Percentiles rank a stretch among this genome's conserved stretches.
Evolutionary conservation across 1,140 invertebrate species (phyloP).

Genomic region (Littorina saxatilis): DNA sequence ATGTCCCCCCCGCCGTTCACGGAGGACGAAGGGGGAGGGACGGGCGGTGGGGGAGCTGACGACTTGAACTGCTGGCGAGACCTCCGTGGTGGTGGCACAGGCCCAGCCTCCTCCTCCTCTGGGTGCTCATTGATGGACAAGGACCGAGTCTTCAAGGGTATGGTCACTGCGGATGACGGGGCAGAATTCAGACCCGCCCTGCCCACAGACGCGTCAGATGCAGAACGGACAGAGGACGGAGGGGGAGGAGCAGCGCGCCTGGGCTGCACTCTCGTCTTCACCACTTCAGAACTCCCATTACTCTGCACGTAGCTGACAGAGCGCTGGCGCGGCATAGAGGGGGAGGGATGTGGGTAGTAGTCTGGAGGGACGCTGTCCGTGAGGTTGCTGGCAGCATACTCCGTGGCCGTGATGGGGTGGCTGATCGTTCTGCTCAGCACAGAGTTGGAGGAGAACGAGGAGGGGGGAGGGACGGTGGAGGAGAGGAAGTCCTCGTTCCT

Average conservation of each 20-base stretch:
- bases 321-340: not conserved
- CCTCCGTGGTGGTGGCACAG: not conserved
- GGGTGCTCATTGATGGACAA: not conserved
- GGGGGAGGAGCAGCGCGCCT: not conserved
- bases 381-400: not conserved
- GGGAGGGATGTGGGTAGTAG: not conserved
- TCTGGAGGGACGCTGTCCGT: not conserved
- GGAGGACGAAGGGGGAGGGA: not conserved
- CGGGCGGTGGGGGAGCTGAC: not conserved
- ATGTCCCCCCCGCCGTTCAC: slow-evolving; percentile 17
- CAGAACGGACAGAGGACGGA: not conserved
- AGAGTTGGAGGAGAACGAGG: too few species aligned
- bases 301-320: not conserved
- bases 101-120: not conserved
- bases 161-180: not conserved
- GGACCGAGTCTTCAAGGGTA: not conserved
- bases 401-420: not conserved
- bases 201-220: not conserved
- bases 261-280: not conserved
- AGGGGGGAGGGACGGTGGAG: not conserved
- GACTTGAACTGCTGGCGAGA: not conserved
- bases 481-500: slow-evolving; percentile 15
- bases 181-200: not conserved
- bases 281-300: not conserved
- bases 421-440: not conserved